Percentiles rank a stretch among this genome's conserved stretches.
phyloP scores from a whole-genome alignment of 2,113 vertebrate genomes.

The Rhipidura dahli region DNA sequence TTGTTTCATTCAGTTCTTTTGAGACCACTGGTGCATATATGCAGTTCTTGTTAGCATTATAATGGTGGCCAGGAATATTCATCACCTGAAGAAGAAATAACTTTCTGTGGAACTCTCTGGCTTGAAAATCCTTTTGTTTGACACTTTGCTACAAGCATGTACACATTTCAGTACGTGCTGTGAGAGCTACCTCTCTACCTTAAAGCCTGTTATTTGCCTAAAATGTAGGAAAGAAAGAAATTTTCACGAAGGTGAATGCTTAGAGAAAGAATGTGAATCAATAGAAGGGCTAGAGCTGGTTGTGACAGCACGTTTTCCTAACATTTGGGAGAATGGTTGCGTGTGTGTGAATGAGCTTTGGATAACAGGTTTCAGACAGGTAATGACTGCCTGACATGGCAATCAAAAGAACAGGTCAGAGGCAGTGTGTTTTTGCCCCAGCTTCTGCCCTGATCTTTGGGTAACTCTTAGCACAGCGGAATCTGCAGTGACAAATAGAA shows the following conservation, averaged over 20 bases:
- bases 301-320: neutral
- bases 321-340: neutral
- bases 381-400: neutral
- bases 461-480: neutral
- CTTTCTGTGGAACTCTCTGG: neutral
- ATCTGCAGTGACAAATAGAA: neutral
- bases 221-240: neutral
- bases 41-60: neutral
- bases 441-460: neutral
- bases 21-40: neutral
- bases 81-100: neutral
- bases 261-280: constrained; percentile 37
- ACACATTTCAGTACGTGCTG: neutral
- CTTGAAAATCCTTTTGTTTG: neutral
- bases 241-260: constrained; percentile 13
- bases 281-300: neutral
- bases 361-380: neutral
- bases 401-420: neutral
- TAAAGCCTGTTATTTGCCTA: neutral
- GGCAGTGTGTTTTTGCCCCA: neutral
- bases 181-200: neutral
- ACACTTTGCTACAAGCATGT: neutral
- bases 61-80: neutral
- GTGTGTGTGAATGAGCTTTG: neutral
- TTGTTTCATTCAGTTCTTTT: neutral